A percentile compares a stretch with the other conserved stretches of the same genome.
These are phyloP conservation scores for Scartelaos histophorus DNA, from an alignment of 2,113 vertebrate species.

Conservation along the genomic window DNA sequence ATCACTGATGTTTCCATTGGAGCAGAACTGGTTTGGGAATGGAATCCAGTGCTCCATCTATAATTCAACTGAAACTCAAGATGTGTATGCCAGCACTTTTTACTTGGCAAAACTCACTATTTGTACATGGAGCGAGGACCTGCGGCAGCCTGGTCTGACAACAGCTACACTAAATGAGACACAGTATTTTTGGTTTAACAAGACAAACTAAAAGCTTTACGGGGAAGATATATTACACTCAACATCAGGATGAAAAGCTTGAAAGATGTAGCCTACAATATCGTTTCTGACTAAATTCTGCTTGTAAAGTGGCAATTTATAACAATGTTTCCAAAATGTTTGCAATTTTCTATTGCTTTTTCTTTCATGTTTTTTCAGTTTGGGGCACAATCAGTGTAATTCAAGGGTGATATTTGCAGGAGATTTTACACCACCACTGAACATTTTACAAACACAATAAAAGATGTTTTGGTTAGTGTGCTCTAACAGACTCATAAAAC, in stretches of 20 bases:
- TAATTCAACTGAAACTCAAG: conserved; percentile 56
- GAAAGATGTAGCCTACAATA: neutral
- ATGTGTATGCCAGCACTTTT: conserved; percentile 57
- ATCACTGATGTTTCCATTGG: conserved; percentile 51
- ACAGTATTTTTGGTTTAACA: neutral
- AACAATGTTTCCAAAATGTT: too few species aligned
- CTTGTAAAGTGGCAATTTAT: too few species aligned
- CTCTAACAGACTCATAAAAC: too few species aligned
- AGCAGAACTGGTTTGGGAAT: conserved; percentile 46
- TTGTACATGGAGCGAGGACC: conserved; percentile 17
- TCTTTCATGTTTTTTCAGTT: too few species aligned
- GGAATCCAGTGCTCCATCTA: conserved; percentile 46
- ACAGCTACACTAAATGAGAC: conserved; percentile 22
- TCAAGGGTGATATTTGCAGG: too few species aligned
- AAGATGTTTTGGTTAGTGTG: too few species aligned
- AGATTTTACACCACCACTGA: too few species aligned
- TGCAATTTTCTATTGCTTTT: too few species aligned
- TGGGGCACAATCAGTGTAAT: too few species aligned
- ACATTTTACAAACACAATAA: too few species aligned
- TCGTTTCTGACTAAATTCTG: too few species aligned
- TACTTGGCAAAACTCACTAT: conserved; percentile 42
- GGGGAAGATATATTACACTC: neutral
- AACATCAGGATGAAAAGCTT: neutral
- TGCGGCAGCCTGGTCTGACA: conserved; percentile 16
- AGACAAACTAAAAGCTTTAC: conserved; percentile 14